phyloP scores from a whole-genome alignment of 2,888 invertebrate species.

The Dynastes grantii region DNA sequence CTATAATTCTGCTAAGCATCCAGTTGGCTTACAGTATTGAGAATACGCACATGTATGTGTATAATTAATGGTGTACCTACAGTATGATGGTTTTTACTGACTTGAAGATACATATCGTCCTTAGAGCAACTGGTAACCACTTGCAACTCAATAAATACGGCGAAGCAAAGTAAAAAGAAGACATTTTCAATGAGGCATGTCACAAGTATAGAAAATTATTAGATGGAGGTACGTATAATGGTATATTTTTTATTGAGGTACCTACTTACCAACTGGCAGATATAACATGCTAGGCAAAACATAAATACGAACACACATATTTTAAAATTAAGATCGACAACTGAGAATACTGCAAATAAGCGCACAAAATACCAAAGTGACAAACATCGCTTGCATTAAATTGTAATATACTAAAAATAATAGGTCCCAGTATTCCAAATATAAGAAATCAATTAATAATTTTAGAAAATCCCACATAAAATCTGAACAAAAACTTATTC shows the following conservation, averaged over 20 bases:
- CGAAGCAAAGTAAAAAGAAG: background rate
- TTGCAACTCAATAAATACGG: constrained; percentile 29
- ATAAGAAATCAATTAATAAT: no score
- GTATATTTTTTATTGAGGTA: background rate
- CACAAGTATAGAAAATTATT: background rate
- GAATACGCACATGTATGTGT: constrained; percentile 1
- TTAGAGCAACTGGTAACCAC: background rate
- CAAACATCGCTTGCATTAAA: no score
- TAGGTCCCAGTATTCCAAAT: no score
- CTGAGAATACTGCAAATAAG: no score
- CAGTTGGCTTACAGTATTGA: background rate
- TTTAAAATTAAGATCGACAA: no score
- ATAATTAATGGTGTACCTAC: background rate
- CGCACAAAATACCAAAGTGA: no score
- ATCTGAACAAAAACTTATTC: no score
- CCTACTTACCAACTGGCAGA: background rate
- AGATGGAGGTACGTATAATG: background rate
- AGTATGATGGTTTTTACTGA: no score
- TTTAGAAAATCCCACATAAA: no score
- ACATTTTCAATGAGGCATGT: constrained; percentile 14
- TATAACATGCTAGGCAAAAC: background rate
- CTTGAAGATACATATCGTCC: no score
- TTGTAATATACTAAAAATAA: no score
- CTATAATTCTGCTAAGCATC: background rate
- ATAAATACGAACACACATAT: no score